Base-by-base conservation (phyloP, 2,888 invertebrate genomes). In the Nesidiocoris tenuis region DNA sequence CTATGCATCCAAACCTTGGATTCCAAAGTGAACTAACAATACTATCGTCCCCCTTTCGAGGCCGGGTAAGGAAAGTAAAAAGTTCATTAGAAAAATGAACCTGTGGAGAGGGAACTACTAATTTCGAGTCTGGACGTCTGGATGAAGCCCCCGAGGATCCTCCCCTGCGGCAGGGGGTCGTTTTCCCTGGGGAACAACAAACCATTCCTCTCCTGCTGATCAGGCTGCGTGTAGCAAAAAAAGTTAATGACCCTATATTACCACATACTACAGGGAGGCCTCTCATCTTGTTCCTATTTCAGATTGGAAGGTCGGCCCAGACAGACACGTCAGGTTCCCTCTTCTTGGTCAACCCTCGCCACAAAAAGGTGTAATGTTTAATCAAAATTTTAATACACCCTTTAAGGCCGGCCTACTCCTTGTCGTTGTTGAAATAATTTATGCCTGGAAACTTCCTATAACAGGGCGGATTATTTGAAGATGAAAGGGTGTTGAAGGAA, bases 361-460 rank as follows among this genome's bases (percentile, higher is more conserved):
- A 39, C 63, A 72, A 72, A 70, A 72, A 72, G 72, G 72, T 72
- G 72, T 72, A 72, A 72, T 72, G 72, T 72, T 72, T 72, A 72
- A 72, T 72, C 72, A 72, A 72, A 61, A 72, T 72, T 67, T 67
- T 55, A 39, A 39, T 39, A 12, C 39, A 7, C 39, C 39, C 39
- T 7, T 3, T 7, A 3, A 39, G 3, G 5, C 39, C 12, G 39
- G 39, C n/a, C n/a, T n/a, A n/a, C n/a, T n/a, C n/a, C n/a, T n/a
- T n/a, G n/a, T n/a, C n/a, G n/a, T n/a, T n/a, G n/a, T n/a, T n/a
- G 39, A 12, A 39, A 39, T 39, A 39, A 39, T 39, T 39, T 39
- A 3, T 12, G 39, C 12, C 12, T 12, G 39, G 12, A 39, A 39
- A 12, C 39, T 39, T 39, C 39, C 12, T 12, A 39, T 39, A 7